Conservation (phyloP, 2,797 vertebrate species). For the Periophthalmus magnuspinnatus region DNA sequence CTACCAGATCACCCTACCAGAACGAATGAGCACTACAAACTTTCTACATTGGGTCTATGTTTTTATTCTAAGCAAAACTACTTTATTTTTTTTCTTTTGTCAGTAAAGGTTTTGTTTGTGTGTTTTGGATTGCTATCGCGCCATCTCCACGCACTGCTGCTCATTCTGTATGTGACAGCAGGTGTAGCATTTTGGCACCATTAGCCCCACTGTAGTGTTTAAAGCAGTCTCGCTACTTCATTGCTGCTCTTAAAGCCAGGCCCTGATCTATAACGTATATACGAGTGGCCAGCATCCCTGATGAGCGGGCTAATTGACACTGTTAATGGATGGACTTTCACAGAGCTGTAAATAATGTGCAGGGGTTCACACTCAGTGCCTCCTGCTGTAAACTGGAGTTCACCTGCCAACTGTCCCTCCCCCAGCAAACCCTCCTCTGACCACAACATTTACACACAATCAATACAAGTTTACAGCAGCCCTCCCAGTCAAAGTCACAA, state of each 20-base stretch:
- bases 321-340: slow-evolving; percentile 74
- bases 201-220: slow-evolving; percentile 31
- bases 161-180: slow-evolving; percentile 36
- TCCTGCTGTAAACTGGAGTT: slow-evolving; percentile 60
- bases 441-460: slow-evolving; percentile 66
- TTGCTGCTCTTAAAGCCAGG: slow-evolving; percentile 56
- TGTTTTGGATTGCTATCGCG: slow-evolving; percentile 22
- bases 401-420: slow-evolving; percentile 65
- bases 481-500: slow-evolving; percentile 60
- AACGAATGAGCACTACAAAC: neutral
- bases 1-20: neutral
- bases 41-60: neutral
- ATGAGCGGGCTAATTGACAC: slow-evolving; percentile 74
- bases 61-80: neutral
- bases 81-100: neutral
- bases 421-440: slow-evolving; percentile 41
- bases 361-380: slow-evolving; percentile 64
- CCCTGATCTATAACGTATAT: slow-evolving; percentile 63
- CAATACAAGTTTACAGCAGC: slow-evolving; percentile 63
- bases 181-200: slow-evolving; percentile 40
- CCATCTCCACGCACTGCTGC: slow-evolving; percentile 18
- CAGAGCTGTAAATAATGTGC: slow-evolving; percentile 74
- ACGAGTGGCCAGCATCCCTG: slow-evolving; percentile 62
- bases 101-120: neutral
- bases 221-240: slow-evolving; percentile 44